phyloP scores from a whole-genome alignment of 2,888 invertebrate species.

The Coecobrya sp. region DNA sequence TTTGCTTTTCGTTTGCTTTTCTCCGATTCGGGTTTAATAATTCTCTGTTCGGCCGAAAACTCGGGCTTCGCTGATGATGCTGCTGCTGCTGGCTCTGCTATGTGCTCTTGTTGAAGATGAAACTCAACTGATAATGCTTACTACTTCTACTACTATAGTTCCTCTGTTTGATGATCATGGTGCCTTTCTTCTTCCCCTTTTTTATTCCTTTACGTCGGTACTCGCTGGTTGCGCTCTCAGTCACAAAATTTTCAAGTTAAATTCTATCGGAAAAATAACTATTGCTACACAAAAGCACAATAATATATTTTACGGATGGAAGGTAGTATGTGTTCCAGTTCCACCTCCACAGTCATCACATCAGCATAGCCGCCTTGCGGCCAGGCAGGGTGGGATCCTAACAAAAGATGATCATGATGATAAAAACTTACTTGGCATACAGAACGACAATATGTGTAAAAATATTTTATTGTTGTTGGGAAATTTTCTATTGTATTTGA shows the following conservation, averaged over 20 bases:
- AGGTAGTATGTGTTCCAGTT: background rate
- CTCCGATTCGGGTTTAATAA: conserved; percentile 72
- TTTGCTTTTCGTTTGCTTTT: conserved; percentile 41
- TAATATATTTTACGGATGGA: background rate
- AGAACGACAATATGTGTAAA: conserved; percentile 39
- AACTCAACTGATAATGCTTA: conserved; percentile 7
- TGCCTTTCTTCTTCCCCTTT: conserved; percentile 17
- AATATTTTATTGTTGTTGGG: background rate
- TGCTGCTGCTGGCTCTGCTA: conserved; percentile 36
- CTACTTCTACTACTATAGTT: background rate
- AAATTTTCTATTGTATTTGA: background rate
- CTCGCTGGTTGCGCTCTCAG: background rate
- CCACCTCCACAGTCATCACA: background rate
- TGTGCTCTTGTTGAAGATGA: conserved; percentile 25
- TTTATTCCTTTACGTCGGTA: background rate
- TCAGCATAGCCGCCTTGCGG: background rate
- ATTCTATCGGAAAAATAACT: conserved; percentile 58
- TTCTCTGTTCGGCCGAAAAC: conserved; percentile 74
- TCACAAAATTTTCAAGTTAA: conserved; percentile 53
- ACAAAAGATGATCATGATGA: conserved; percentile 15
- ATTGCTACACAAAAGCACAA: background rate
- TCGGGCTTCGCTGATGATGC: conserved; percentile 40
- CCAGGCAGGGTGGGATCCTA: conserved; percentile 17
- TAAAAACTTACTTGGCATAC: background rate
- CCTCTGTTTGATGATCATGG: conserved; percentile 16